Conservation (phyloP, 2,888 invertebrate genomes). For the Ashinkailepas kermadecensis region DNA sequence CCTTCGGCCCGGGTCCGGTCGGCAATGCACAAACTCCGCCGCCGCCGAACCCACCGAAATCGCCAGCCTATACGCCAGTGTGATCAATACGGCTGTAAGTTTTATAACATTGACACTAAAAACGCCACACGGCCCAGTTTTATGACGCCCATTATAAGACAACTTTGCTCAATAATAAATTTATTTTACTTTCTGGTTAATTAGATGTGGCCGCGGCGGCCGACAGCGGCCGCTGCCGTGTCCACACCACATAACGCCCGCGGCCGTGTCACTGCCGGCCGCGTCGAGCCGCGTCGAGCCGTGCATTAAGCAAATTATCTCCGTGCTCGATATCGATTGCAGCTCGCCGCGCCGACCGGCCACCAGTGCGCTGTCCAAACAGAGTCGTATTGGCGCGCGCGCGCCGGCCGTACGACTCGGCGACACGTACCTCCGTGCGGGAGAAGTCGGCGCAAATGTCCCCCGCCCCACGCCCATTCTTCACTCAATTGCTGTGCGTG, state of each 20-base stretch:
- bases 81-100: slow-evolving; percentile 5
- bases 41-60: too few species aligned
- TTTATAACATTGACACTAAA: slow-evolving; percentile 15
- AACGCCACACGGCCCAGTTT: neutral
- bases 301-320: slow-evolving; percentile 19
- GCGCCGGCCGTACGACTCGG: too few species aligned
- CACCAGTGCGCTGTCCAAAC: neutral
- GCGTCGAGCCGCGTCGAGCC: neutral
- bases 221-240: neutral
- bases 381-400: too few species aligned
- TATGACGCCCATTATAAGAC: slow-evolving; percentile 7
- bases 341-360: neutral
- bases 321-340: neutral
- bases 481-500: too few species aligned
- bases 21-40: too few species aligned
- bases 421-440: too few species aligned
- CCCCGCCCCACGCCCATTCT: too few species aligned
- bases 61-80: neutral
- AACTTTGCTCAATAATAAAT: slow-evolving; percentile 17
- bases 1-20: too few species aligned
- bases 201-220: neutral
- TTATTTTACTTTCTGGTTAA: slow-evolving; percentile 3
- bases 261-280: neutral
- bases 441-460: too few species aligned
- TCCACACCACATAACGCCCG: neutral